Evolutionary conservation across 2,797 vertebrate genomes (phyloP).

Genomic region (Champsocephalus esox): DNA sequence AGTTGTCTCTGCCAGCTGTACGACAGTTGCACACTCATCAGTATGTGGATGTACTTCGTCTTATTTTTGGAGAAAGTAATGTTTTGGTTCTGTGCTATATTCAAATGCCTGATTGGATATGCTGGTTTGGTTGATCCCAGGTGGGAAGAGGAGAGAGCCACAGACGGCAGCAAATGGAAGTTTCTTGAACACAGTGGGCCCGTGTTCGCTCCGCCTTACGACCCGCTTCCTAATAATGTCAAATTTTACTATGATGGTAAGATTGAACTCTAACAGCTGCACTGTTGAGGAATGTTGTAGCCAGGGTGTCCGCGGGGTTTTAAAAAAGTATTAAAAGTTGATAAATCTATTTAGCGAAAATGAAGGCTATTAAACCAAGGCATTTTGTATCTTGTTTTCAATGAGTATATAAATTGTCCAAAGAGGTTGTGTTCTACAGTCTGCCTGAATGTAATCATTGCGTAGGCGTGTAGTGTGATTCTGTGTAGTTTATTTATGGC

Average conservation of each 20-base stretch:
- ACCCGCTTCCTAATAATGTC: slow-evolving; percentile 92
- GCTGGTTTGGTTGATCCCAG: slow-evolving; percentile 71
- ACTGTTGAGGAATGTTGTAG: not conserved
- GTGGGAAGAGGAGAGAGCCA: slow-evolving; percentile 98
- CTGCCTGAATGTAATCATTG: no score
- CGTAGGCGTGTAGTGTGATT: no score
- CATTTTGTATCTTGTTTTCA: no score
- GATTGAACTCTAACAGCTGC: slow-evolving; percentile 29
- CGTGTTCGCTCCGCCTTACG: slow-evolving; percentile 96
- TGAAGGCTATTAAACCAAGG: no score
- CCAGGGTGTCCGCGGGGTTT: no score
- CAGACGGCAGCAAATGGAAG: slow-evolving; percentile 96
- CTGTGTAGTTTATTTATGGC: no score
- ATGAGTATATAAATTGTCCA: no score
- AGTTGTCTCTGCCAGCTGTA: slow-evolving; percentile 39
- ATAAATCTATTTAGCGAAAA: no score
- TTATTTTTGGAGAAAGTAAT: not conserved
- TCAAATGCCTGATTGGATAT: slow-evolving; percentile 15
- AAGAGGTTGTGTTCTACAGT: no score
- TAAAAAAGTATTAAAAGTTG: no score
- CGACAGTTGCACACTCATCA: not conserved
- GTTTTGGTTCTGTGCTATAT: slow-evolving; percentile 6
- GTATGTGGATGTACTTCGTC: not conserved
- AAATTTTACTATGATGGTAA: slow-evolving; percentile 98
- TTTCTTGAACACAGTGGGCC: slow-evolving; percentile 99